phyloP scores from a whole-genome alignment of 2,888 invertebrate genomes.

The Rotaria sp. region DNA sequence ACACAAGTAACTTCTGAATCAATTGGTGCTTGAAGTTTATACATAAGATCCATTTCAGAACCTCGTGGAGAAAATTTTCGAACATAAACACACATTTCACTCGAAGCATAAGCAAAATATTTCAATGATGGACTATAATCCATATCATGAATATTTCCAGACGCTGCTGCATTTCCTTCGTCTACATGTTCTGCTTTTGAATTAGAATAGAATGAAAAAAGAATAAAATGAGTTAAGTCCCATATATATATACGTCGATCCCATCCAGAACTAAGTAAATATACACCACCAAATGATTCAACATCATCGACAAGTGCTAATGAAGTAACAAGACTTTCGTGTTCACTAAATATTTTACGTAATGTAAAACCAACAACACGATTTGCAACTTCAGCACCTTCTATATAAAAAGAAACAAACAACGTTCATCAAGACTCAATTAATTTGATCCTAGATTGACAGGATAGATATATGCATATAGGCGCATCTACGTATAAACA shows the following conservation, averaged over 20 bases:
- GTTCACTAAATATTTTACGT: constrained; percentile 51
- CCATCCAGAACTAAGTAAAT: constrained; percentile 53
- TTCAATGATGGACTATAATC: constrained; percentile 47
- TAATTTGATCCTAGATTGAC: too few relatives aligned
- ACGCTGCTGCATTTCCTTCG: constrained; percentile 49
- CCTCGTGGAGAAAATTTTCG: constrained; percentile 50
- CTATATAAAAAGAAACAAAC: neutral
- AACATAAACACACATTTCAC: constrained; percentile 53
- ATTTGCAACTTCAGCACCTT: constrained; percentile 52
- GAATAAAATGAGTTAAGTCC: constrained; percentile 48
- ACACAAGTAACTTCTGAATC: constrained; percentile 50
- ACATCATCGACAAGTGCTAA: constrained; percentile 48
- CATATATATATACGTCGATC: constrained; percentile 53
- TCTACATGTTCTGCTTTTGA: constrained; percentile 44
- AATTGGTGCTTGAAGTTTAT: constrained; percentile 53
- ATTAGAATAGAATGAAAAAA: constrained; percentile 49
- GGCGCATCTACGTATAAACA: too few relatives aligned
- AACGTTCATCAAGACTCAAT: too few relatives aligned
- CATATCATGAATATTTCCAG: constrained; percentile 52
- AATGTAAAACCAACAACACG: constrained; percentile 54
- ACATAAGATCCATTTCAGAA: constrained; percentile 50
- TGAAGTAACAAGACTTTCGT: constrained; percentile 52
- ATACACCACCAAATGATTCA: constrained; percentile 44
- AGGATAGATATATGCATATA: too few relatives aligned
- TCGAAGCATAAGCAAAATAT: constrained; percentile 53